phyloP scores from a whole-genome alignment of 2,888 invertebrate genomes.

The Thera obeliscata region DNA sequence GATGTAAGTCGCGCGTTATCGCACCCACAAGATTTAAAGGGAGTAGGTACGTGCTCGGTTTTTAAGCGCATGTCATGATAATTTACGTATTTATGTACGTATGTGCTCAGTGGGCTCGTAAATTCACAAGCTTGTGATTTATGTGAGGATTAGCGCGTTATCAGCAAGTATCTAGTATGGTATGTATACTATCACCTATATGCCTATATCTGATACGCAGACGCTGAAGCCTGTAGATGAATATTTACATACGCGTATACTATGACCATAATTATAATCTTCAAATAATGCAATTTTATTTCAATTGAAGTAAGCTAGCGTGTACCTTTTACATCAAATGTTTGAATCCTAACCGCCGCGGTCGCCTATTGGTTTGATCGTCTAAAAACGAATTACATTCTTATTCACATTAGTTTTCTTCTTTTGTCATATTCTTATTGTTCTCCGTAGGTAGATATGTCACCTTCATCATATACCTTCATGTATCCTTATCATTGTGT shows the following conservation, averaged over 20 bases:
- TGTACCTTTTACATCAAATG: no score
- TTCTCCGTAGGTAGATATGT: not conserved
- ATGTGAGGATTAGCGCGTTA: conserved; percentile 75
- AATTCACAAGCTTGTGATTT: conserved; percentile 76
- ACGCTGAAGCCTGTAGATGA: no score
- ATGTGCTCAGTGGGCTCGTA: conserved; percentile 71
- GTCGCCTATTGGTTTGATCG: no score
- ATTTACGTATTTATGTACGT: conserved; percentile 70
- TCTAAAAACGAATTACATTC: no score
- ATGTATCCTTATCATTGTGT: conserved; percentile 29
- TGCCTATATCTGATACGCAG: no score
- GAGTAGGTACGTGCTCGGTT: conserved; percentile 47
- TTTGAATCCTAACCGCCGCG: no score
- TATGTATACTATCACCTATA: conserved; percentile 8
- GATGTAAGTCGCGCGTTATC: conserved; percentile 35
- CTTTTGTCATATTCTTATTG: not conserved
- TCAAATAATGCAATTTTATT: no score
- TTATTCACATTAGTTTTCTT: not conserved
- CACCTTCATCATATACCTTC: not conserved
- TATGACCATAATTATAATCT: no score
- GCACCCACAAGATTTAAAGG: conserved; percentile 37
- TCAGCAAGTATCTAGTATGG: conserved; percentile 57
- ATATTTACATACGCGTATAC: no score
- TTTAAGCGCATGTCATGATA: conserved; percentile 64
- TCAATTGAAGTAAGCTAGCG: no score